Evolutionary conservation across 2,888 invertebrate genomes (phyloP), one percentile per base, ranked within the genome.

Genomic region (Synanthedon myopaeformis): DNA sequence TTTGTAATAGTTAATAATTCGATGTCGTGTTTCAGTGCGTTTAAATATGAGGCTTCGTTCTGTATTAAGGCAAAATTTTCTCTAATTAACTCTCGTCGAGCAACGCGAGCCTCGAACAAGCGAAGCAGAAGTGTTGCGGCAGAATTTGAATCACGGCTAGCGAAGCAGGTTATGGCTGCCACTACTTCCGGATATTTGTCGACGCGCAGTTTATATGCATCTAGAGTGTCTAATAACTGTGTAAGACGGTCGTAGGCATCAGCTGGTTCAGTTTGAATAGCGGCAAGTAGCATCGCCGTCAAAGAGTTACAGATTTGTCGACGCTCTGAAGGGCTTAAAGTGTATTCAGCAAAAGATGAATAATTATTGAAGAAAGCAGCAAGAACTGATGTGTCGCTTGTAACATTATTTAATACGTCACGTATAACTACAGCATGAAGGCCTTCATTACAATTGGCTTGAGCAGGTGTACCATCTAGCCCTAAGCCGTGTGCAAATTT

Each of bases 31-130:
- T 70, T 73, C 11, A 83, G 56, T 0, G 67, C 77, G 56, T 83
- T 83, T 1, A 76, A 2, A 48, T 74, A 76, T 0, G 80, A 74
- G 2, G 61, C 70, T 48, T 74, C 66, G n/a, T 67, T 68, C 49
- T 68, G 66, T 0, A 63, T 61, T 0, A 76, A 55, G 3, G 58
- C 55, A 51, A 79, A 73, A n/a, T 72, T 72, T 50, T 69, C 66
- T 3, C 54, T 56, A 23, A 76, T 63, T 3, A 83, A 59, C 52
- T 68, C 61, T 49, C 69, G 71, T 8, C 82, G 74, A 4, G 69
- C 77, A 8, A 76, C 57, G 42, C 64, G 66, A 1, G 61, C 57
- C 0, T 69, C 35, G 52, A 64, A 82, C 2, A 82, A 52, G 4
- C 66, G 63, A 3, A 52, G 23, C 2, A 82, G 55, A 14, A 81